Conservation (phyloP, 2,888 invertebrate genomes). For the Microctonus aethiopoides region DNA sequence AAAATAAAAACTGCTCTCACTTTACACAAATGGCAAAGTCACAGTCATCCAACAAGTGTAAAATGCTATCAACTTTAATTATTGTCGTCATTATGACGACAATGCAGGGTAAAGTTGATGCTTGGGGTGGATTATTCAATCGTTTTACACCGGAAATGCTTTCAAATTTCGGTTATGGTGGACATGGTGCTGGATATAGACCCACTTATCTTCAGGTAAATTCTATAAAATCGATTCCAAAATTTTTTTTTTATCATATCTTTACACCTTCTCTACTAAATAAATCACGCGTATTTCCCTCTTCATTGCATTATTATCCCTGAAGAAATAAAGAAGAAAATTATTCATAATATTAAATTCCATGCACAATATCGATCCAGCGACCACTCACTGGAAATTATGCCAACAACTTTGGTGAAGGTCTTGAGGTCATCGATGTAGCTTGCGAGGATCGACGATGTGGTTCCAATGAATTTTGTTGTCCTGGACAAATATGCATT, state of each 20-base stretch:
- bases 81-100: conserved; percentile 49
- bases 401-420: conserved; percentile 64
- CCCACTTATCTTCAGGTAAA: conserved; percentile 70
- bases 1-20: neutral
- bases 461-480: conserved; percentile 84
- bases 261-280: neutral
- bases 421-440: conserved; percentile 72
- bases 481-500: conserved; percentile 83
- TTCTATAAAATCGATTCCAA: too few species aligned
- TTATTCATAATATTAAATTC: conserved; percentile 5
- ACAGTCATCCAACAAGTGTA: conserved; percentile 1
- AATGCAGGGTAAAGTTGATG: conserved; percentile 66
- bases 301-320: neutral
- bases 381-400: conserved; percentile 55
- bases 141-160: conserved; percentile 89
- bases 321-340: neutral
- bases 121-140: conserved; percentile 87
- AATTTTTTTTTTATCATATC: neutral
- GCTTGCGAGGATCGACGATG: conserved; percentile 84
- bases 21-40: conserved; percentile 4
- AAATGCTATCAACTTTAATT: conserved; percentile 38
- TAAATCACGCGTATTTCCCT: too few species aligned
- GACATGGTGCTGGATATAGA: conserved; percentile 69
- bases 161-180: conserved; percentile 82
- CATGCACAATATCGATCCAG: conserved; percentile 40